Evolutionary conservation across 2,888 invertebrate species (phyloP), one percentile per base, ranked within the genome.

Genomic region (Sesia apiformis): DNA sequence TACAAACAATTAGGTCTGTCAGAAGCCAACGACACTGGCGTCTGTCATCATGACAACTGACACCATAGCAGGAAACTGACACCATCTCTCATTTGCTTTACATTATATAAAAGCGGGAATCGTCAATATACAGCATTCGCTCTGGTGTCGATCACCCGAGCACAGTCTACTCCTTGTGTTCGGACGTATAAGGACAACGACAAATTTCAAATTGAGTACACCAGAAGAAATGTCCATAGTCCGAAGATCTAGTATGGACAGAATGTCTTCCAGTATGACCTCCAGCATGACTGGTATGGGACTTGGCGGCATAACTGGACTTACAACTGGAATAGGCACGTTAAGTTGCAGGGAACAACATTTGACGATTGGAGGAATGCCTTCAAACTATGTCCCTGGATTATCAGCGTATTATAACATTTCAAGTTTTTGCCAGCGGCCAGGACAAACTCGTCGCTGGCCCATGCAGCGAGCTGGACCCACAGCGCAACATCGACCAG

Each of bases 271-370:
- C 57, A 89, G 85, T 73, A 90, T 86, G 87, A 90, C 85, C 53
- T 90, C 90, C 56, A 90, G 89, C 66, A 86, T 90, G 79, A 90
- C 90, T 65, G 85, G 89, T 54, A 90, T 90, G 88, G 88, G 90
- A 49, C 77, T 90, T 63, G 89, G 88, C 41, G 89, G 88, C 53
- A 81, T 90, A 57, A 83, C 88, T 58, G 88, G 86, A 56, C 65
- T 90, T 39, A 84, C 88, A 40, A 74, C 87, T 49, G 88, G 84
- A 55, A 85, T 90, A 74, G 84, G 84, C 58, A 79, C 84, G 38
- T 70, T 90, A 57, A 89, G 77, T 64, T 89, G 90, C 68, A 81
- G 84, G 56, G 90, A 90, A 3, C 90, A 88, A 69, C 89, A 80
- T 67, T 79, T 89, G 72, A 89, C 87, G 3, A 81, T 90, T 54